A percentile compares a stretch with the other conserved stretches of the same genome.
These are phyloP conservation scores for Blera fallax DNA, from an alignment of 2,888 invertebrate species.

Conservation along the genomic window DNA sequence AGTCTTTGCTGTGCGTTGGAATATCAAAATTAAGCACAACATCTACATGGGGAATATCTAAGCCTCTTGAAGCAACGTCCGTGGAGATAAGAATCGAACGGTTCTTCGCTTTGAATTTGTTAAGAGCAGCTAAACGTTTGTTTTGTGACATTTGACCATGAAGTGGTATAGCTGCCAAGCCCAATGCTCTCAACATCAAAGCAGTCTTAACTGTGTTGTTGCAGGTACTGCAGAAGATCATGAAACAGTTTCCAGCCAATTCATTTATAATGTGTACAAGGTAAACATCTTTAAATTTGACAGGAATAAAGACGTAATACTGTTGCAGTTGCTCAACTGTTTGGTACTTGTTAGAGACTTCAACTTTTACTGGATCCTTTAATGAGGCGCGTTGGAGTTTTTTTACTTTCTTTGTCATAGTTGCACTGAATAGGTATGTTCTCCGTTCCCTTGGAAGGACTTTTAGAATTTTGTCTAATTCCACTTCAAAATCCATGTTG, in stretches of 20 bases:
- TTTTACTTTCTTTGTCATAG: slow-evolving; percentile 99
- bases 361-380: slow-evolving; percentile 96
- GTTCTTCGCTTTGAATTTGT: slow-evolving; percentile 97
- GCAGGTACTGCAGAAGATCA: slow-evolving; percentile 98
- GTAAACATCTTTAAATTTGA: slow-evolving; percentile 98
- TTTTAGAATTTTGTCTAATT: slow-evolving; percentile 97
- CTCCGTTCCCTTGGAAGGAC: slow-evolving; percentile 93
- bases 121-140: slow-evolving; percentile 95
- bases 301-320: slow-evolving; percentile 96
- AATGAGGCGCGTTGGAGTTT: slow-evolving; percentile 98
- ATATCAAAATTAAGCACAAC: slow-evolving; percentile 99
- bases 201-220: slow-evolving; percentile 95
- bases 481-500: slow-evolving; percentile 99
- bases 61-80: slow-evolving; percentile 98
- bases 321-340: slow-evolving; percentile 98
- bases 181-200: slow-evolving; percentile 93
- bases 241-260: slow-evolving; percentile 96
- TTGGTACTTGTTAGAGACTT: slow-evolving; percentile 98
- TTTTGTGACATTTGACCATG: slow-evolving; percentile 99
- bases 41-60: slow-evolving; percentile 99
- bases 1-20: slow-evolving; percentile 99
- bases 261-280: slow-evolving; percentile 97
- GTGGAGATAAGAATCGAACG: slow-evolving; percentile 98
- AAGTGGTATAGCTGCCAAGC: slow-evolving; percentile 96
- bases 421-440: slow-evolving; percentile 98